Evolutionary conservation across 37 sponge, comb jelly and placozoan genomes (phyloP).

Genomic region (Sycon ciliatum): DNA sequence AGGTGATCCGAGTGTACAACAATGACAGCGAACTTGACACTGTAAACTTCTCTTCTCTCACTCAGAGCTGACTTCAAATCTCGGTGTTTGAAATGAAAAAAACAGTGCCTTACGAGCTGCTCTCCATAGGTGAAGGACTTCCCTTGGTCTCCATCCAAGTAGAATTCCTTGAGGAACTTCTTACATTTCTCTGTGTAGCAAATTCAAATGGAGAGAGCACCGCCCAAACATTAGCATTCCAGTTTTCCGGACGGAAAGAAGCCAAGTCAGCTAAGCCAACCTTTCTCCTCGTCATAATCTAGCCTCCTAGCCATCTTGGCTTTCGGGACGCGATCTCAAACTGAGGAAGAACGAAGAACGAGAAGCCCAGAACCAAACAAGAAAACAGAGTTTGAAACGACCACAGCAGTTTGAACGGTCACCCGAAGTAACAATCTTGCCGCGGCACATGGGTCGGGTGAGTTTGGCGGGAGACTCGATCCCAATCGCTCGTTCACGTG

Average conservation of each 20-base stretch:
- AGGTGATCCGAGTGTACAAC: too few species aligned
- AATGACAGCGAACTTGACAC: too few species aligned
- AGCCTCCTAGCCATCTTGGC: too few species aligned
- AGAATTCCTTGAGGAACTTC: conserved; percentile 73
- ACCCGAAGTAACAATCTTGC: too few species aligned
- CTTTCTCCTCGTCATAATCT: conserved; percentile 79
- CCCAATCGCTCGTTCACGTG: too few species aligned
- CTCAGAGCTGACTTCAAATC: not conserved
- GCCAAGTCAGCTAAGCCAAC: conserved; percentile 17
- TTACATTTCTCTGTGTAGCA: conserved; percentile 72
- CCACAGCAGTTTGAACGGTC: too few species aligned
- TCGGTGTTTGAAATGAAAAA: not conserved
- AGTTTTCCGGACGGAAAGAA: not conserved
- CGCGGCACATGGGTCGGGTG: too few species aligned
- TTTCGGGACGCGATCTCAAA: too few species aligned
- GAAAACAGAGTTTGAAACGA: too few species aligned
- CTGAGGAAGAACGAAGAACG: too few species aligned
- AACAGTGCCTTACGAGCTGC: conserved; percentile 37
- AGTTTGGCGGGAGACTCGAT: too few species aligned
- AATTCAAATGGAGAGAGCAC: not conserved
- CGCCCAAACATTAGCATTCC: not conserved
- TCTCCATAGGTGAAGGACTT: conserved; percentile 68
- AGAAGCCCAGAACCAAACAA: too few species aligned
- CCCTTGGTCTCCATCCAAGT: conserved; percentile 34
- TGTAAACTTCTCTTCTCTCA: conserved; percentile 10